Conservation (phyloP, 2,113 vertebrate genomes). For the Clarias magur region DNA sequence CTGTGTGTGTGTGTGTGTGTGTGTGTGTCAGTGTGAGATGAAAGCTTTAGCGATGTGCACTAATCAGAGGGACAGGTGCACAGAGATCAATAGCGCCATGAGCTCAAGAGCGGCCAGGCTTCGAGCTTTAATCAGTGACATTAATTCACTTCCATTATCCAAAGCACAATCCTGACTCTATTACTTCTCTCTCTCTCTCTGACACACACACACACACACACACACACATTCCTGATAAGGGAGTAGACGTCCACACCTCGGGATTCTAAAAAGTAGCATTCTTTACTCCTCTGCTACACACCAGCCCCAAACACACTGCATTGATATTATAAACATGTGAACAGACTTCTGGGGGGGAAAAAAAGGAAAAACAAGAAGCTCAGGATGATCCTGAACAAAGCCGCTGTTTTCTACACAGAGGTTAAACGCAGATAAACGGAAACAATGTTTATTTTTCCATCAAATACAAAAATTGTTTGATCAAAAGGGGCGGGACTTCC, state of each 20-base stretch:
- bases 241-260: conserved; percentile 39
- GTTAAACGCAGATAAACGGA: conserved; percentile 3
- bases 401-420: not conserved
- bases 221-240: conserved; percentile 47
- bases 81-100: conserved; percentile 40
- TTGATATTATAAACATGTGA: not conserved
- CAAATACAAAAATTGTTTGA: not conserved
- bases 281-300: conserved; percentile 15
- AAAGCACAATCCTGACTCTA: not conserved
- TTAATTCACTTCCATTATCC: conserved; percentile 49
- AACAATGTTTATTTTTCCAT: not conserved
- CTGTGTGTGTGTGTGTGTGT: not conserved
- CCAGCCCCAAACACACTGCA: conserved; percentile 21
- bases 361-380: not conserved
- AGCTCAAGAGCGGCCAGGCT: conserved; percentile 30
- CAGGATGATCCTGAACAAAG: conserved; percentile 16
- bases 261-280: not conserved
- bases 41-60: conserved; percentile 1
- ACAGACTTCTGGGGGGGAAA: not conserved
- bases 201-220: not conserved
- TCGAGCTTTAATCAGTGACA: conserved; percentile 51
- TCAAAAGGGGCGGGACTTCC: not conserved
- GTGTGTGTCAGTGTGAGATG: not conserved
- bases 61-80: conserved; percentile 28
- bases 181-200: not conserved